A percentile compares a stretch with the other conserved stretches of the same genome.
These are phyloP conservation scores for Drosophila mimica DNA, from an alignment of 2,888 invertebrate species.

Conservation along the genomic window DNA sequence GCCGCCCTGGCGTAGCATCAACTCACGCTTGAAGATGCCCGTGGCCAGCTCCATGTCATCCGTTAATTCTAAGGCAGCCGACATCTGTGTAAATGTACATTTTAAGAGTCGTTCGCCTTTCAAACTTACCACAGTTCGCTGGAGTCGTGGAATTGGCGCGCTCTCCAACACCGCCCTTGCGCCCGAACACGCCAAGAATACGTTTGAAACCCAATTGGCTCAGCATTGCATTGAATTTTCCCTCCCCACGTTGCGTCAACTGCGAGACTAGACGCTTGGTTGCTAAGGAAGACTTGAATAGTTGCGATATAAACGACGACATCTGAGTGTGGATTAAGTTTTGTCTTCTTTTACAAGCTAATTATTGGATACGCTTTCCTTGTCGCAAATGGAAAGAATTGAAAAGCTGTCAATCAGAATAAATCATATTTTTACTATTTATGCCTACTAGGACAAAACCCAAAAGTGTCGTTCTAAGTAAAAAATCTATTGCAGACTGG, in stretches of 20 bases:
- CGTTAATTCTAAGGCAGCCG: constrained; percentile 88
- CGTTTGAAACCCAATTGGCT: constrained; percentile 47
- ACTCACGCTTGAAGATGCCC: constrained; percentile 95
- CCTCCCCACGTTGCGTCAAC: constrained; percentile 56
- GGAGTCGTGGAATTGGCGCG: constrained; percentile 59
- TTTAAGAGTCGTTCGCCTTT: background rate
- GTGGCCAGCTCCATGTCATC: constrained; percentile 96
- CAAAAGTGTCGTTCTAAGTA: background rate
- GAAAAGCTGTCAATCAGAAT: background rate
- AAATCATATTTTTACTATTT: background rate
- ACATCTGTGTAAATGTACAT: background rate
- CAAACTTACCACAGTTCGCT: constrained; percentile 51
- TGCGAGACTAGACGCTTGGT: constrained; percentile 68
- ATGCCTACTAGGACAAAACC: constrained; percentile 17
- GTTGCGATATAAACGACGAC: constrained; percentile 60
- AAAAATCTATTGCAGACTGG: background rate
- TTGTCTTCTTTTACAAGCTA: constrained; percentile 1
- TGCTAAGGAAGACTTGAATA: constrained; percentile 42
- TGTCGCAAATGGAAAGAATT: constrained; percentile 16
- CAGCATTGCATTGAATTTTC: constrained; percentile 42
- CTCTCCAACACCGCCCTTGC: constrained; percentile 6
- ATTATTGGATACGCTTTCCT: constrained; percentile 22
- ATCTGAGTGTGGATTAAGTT: constrained; percentile 23
- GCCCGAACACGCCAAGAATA: constrained; percentile 17
- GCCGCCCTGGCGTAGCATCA: constrained; percentile 93